phyloP scores from a whole-genome alignment of 1,140 invertebrate genomes.

The Penaeus chinensis region DNA sequence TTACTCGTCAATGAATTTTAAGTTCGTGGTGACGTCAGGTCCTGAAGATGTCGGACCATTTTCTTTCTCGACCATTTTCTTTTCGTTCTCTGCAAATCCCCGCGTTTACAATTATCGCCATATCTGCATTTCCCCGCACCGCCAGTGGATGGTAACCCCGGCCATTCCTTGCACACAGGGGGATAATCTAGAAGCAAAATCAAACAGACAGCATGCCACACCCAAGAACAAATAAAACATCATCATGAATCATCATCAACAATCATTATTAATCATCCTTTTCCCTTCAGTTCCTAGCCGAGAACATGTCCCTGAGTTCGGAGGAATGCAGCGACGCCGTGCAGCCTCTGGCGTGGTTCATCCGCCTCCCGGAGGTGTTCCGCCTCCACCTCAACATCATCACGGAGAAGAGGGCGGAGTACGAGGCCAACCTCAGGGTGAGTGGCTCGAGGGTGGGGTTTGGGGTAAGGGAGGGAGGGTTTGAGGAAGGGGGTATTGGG shows the following conservation, averaged over 20 bases:
- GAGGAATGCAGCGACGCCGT: slow-evolving; percentile 89
- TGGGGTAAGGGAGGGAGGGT: neutral
- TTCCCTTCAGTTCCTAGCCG: slow-evolving; percentile 77
- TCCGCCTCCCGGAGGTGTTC: slow-evolving; percentile 82
- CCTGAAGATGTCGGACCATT: too few species aligned
- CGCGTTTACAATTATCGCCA: too few species aligned
- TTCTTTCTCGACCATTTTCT: too few species aligned
- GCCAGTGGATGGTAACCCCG: too few species aligned
- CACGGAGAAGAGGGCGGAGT: slow-evolving; percentile 85
- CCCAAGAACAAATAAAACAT: too few species aligned
- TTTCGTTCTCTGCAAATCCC: too few species aligned
- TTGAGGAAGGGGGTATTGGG: neutral
- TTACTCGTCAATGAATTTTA: neutral
- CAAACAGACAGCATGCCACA: too few species aligned
- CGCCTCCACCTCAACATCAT: slow-evolving; percentile 84
- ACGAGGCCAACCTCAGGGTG: slow-evolving; percentile 82
- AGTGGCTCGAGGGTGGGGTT: neutral
- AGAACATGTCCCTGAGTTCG: slow-evolving; percentile 81
- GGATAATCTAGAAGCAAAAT: too few species aligned
- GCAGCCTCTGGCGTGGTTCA: slow-evolving; percentile 87
- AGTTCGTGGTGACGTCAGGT: too few species aligned
- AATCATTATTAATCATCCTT: neutral
- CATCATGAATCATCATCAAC: neutral
- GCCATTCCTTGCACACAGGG: too few species aligned
- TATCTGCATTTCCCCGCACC: too few species aligned